A percentile compares a stretch with the other conserved stretches of the same genome.
phyloP scores from a whole-genome alignment of 2,113 vertebrate species.

The Oenanthe oenanthe region DNA sequence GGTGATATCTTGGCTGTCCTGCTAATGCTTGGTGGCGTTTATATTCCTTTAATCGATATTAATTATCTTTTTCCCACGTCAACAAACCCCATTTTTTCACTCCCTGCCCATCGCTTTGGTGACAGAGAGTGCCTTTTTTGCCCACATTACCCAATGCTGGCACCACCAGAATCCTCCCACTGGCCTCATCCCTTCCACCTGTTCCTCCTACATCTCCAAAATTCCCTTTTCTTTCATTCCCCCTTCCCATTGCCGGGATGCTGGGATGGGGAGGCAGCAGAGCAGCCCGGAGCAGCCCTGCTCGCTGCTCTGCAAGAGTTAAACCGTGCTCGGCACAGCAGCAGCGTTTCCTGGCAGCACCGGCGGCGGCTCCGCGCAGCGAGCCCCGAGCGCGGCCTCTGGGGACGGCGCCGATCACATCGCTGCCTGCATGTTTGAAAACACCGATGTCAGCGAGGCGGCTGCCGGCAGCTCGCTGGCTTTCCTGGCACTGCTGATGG shows the following conservation, averaged over 20 bases:
- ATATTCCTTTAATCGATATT: constrained; percentile 38
- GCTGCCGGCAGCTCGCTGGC: constrained; percentile 61
- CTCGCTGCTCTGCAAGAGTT: neutral
- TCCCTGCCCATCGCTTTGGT: neutral
- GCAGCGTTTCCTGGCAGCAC: constrained; percentile 1
- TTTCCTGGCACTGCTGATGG: constrained; percentile 58
- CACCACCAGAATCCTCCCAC: neutral
- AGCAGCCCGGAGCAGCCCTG: neutral
- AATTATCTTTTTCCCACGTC: constrained; percentile 3
- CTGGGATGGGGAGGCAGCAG: accelerated
- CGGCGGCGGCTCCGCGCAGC: neutral
- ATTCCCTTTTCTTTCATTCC: neutral
- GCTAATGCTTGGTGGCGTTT: constrained; percentile 6
- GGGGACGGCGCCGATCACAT: constrained; percentile 71
- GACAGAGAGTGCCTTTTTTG: accelerated
- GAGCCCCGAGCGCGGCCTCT: constrained; percentile 42
- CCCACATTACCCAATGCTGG: accelerated
- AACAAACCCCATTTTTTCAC: neutral
- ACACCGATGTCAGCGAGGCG: constrained; percentile 72
- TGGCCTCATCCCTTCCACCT: neutral
- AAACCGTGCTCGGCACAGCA: neutral
- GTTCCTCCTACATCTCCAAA: neutral
- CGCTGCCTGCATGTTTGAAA: constrained; percentile 69
- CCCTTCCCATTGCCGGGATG: accelerated
- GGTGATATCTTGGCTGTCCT: neutral